Base-by-base conservation (phyloP, 2,888 invertebrate species). In the Cantharis rustica region DNA sequence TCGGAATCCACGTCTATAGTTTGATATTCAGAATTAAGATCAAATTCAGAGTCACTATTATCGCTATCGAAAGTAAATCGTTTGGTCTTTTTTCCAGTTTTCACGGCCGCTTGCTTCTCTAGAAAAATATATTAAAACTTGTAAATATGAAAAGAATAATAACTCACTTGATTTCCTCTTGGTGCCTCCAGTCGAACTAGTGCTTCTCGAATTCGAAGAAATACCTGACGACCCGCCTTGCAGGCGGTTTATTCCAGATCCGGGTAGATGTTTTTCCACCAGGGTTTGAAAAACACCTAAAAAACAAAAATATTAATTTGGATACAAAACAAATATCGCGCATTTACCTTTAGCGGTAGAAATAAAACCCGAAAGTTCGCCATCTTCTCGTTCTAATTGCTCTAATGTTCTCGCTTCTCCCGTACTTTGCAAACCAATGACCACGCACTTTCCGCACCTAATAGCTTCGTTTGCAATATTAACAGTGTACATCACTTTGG, bases 241-340 rank as follows among this genome's bases (percentile, higher is more conserved):
- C 86, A 88, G 87, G 62, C 88, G 79, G 75, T 83, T 87, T 62
- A 97, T 90, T 89, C 98, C 96, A 3, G 98, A 98, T 0, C 98
- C 98, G 0, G 99, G 99, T 87, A 99, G 99, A 89, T 99, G 98
- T 87, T 98, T 98, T 88, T 99, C 99, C 0, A 99, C 97, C 75
- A 99, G 89, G 0, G 97, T 95, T 87, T 98, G 98, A 85, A 99
- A 93, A 20, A 99, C 99, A 80, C 98, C 26, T 72, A 70, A 11
- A 61, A 70, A n/a, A 0, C 1, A 15, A 16, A 16, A 10, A 63
- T 26, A 26, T 26, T 27, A 27, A 11, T 11, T 27, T 1, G 11
- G 13, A 31, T 13, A 13, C 1, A 31, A 13, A 17, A 17, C 17
- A 17, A 3, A 2, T 3, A 13, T 31, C 13, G 10, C 3, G 10